Evolutionary conservation across 2,797 vertebrate genomes (phyloP), one percentile per base, ranked within the genome.

Genomic region (Bryconaethiops microstoma): DNA sequence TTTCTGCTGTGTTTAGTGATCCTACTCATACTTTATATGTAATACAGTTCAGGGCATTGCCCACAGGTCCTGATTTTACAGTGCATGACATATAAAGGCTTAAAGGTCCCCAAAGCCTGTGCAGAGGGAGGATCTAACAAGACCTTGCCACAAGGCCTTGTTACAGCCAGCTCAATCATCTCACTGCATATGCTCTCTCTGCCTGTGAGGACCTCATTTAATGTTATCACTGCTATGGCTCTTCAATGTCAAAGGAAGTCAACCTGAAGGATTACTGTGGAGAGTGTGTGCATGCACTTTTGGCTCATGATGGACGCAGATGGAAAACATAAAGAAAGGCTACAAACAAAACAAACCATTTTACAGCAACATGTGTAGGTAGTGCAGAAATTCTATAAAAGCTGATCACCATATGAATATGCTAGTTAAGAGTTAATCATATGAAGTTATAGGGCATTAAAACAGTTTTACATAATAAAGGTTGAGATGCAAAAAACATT

Each of bases 81-180:
- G 76, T 67, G 82, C 67, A 86, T 79, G 69, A 76, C 79, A 74
- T 78, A 76, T 83, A 76, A 70, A 77, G 71, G 77, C 83, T 82
- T 82, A 83, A 81, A 83, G 85, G 65, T 74, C 81, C 81, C 83
- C 35, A 65, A 65, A 76, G 72, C 76, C 74, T 25, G 65, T 77
- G 67, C 74, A 57, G 74, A 81, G 55, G 59, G 59, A 23, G 60
- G 76, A 68, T 82, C 82, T 84, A 78, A 79, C 45, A 83, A 79
- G 77, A 87, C 82, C 74, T 86, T 79, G 86, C 84, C 81, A 87
- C 79, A 73, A 84, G 83, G 84, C 74, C 78, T 80, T 79, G 57
- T 83, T 81, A 83, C 77, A 79, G 45, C 25, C 64, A 60, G 62
- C 50, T 76, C 68, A 68, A 68, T 81, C 76, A 76, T 67, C 76